Conservation (phyloP, 2,113 vertebrate genomes). For the Daphoenositta chrysoptera region DNA sequence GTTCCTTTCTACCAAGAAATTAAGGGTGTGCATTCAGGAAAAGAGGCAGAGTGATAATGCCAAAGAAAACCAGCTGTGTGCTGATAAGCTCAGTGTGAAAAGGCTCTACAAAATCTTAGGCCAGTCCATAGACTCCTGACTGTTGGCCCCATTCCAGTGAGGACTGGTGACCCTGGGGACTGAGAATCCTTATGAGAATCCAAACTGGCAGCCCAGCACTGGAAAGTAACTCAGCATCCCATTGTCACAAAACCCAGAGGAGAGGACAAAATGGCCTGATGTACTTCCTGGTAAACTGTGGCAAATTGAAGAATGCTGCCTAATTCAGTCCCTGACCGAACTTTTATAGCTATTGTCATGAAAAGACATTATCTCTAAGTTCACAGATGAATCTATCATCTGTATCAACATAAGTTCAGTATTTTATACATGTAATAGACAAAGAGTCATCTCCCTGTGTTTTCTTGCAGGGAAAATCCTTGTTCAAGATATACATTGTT, state of each 20-base stretch:
- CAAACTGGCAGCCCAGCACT: background rate
- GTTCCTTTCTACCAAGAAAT: conserved; percentile 56
- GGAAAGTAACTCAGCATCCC: background rate
- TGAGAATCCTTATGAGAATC: background rate
- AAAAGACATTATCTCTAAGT: background rate
- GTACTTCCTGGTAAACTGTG: background rate
- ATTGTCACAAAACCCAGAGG: background rate
- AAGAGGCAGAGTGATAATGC: background rate
- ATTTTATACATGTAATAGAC: background rate
- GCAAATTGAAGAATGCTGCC: background rate
- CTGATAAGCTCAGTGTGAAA: conserved; percentile 37
- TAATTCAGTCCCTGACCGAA: background rate
- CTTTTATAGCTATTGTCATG: background rate
- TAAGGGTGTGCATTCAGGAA: conserved; percentile 57
- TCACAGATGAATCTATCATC: background rate
- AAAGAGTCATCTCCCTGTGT: background rate
- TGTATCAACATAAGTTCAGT: background rate
- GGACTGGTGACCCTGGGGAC: background rate
- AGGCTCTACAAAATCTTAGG: background rate
- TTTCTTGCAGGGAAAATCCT: background rate
- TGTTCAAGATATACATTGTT: background rate
- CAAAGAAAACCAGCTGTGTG: conserved; percentile 25
- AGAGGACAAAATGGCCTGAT: background rate
- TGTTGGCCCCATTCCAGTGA: background rate
- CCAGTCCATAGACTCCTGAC: background rate